These are phyloP conservation scores for Lepidocolaptes lacrymiger DNA, from an alignment of 2,797 vertebrate species.

Conservation along the genomic window DNA sequence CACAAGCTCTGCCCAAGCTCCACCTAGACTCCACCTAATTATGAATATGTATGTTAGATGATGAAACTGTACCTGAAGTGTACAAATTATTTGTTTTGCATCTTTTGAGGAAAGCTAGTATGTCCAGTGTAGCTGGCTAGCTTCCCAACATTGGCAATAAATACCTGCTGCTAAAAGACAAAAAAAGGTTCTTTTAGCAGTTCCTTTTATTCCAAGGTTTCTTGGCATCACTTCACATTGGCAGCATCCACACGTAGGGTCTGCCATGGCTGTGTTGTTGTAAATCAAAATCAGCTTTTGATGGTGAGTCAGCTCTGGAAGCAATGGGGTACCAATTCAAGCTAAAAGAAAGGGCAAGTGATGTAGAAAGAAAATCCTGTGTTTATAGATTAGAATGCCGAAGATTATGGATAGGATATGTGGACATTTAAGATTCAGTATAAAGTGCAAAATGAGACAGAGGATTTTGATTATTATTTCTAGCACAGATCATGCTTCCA, in stretches of 20 bases:
- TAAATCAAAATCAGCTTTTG: background rate
- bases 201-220: too few relatives aligned
- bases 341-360: background rate
- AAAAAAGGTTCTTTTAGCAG: too few relatives aligned
- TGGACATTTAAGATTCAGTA: background rate
- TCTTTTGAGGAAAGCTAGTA: too few relatives aligned
- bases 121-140: too few relatives aligned
- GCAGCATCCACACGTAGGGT: background rate
- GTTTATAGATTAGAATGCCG: background rate
- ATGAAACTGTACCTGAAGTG: too few relatives aligned
- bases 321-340: background rate
- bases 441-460: background rate
- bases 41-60: too few relatives aligned
- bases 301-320: background rate
- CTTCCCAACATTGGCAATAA: too few relatives aligned
- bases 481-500: background rate
- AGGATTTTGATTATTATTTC: background rate
- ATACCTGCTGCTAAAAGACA: too few relatives aligned
- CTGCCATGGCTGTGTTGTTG: fast-evolving
- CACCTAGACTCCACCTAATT: too few relatives aligned
- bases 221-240: background rate
- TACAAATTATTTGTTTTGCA: too few relatives aligned
- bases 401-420: background rate
- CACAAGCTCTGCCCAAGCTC: too few relatives aligned
- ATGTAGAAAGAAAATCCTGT: background rate